Conservation (phyloP, 2,113 vertebrate genomes). For the Colossoma macropomum region DNA sequence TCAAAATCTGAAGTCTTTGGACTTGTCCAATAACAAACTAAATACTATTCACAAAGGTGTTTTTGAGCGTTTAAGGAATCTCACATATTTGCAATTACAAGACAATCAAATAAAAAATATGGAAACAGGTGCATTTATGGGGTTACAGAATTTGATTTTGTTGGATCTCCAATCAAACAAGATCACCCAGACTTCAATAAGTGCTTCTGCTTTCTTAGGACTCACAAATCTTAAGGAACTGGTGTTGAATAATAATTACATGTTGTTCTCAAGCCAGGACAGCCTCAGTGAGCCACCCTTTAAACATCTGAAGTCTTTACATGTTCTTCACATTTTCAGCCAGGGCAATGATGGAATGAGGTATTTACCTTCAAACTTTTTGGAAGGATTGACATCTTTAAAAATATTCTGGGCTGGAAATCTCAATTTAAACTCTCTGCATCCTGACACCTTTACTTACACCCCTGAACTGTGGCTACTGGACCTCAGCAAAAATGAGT, state of each 20-base stretch:
- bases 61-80: slow-evolving; percentile 54
- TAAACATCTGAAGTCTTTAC: slow-evolving; percentile 58
- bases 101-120: slow-evolving; percentile 61
- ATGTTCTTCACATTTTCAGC: slow-evolving; percentile 53
- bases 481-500: slow-evolving; percentile 68
- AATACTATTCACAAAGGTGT: rapidly evolving
- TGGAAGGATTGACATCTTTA: slow-evolving; percentile 73
- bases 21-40: slow-evolving; percentile 64
- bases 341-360: slow-evolving; percentile 54
- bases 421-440: slow-evolving; percentile 48
- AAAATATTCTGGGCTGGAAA: slow-evolving; percentile 59
- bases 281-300: slow-evolving; percentile 61
- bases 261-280: slow-evolving; percentile 46
- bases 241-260: slow-evolving; percentile 65
- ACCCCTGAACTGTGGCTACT: slow-evolving; percentile 65
- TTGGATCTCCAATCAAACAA: slow-evolving; percentile 33
- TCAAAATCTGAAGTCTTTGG: slow-evolving; percentile 59
- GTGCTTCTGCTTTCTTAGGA: slow-evolving; percentile 52
- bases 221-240: slow-evolving; percentile 63
- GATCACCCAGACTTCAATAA: slow-evolving; percentile 7
- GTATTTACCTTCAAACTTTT: slow-evolving; percentile 61
- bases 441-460: slow-evolving; percentile 62
- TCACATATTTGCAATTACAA: slow-evolving; percentile 62
- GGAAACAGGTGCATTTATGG: background rate
- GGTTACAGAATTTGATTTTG: background rate